Evolutionary conservation across 2,888 invertebrate species (phyloP).

Genomic region (Gerris lacustris): DNA sequence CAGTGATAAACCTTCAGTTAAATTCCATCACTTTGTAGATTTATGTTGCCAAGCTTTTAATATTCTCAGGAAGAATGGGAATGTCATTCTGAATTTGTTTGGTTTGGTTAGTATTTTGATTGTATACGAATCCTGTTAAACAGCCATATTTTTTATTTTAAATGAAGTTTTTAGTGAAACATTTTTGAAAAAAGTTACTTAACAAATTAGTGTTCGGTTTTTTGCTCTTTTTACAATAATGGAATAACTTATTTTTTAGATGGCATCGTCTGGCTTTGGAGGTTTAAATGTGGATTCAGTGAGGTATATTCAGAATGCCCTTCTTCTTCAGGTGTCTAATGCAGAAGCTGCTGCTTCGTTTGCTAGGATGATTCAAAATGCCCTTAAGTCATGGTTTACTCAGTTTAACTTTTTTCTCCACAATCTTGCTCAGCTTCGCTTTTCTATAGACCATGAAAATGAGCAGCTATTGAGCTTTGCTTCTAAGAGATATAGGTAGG

Average conservation of each 20-base stretch:
- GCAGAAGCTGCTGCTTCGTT: constrained; percentile 94
- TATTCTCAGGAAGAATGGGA: constrained; percentile 79
- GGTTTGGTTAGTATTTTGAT: constrained; percentile 55
- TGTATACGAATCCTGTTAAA: too few relatives aligned
- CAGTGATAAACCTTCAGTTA: constrained; percentile 80
- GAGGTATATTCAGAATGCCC: constrained; percentile 76
- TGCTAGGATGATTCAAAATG: constrained; percentile 89
- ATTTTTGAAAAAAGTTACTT: background rate
- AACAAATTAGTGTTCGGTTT: background rate
- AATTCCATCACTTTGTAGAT: constrained; percentile 97
- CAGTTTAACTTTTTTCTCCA: constrained; percentile 98
- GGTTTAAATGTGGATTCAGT: constrained; percentile 87
- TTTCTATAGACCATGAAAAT: constrained; percentile 67
- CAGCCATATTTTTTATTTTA: too few relatives aligned
- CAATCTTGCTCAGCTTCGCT: constrained; percentile 85
- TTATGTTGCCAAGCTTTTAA: constrained; percentile 95
- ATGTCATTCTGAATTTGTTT: constrained; percentile 78
- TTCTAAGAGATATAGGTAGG: constrained; percentile 84
- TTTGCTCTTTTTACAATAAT: background rate
- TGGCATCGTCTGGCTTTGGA: constrained; percentile 81
- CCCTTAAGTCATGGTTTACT: constrained; percentile 83
- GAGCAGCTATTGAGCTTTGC: constrained; percentile 82
- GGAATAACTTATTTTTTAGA: constrained; percentile 41
- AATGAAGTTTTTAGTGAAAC: too few relatives aligned
- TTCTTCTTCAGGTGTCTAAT: constrained; percentile 79